A percentile compares a stretch with the other conserved stretches of the same genome.
phyloP scores from a whole-genome alignment of 2,888 invertebrate genomes.

The Papilio protenor region DNA sequence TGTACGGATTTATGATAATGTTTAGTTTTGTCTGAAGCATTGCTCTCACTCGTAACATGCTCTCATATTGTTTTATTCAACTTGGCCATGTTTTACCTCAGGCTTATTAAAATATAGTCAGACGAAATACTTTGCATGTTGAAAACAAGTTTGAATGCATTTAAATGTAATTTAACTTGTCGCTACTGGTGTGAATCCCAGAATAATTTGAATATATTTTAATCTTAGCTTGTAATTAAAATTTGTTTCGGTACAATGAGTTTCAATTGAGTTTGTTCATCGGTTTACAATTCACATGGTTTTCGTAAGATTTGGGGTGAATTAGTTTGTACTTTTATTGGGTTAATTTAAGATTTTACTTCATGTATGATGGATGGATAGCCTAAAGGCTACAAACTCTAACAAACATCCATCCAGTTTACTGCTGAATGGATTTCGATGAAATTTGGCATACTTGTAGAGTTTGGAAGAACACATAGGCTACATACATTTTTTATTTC shows the following conservation, averaged over 20 bases:
- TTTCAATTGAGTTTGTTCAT: slow-evolving; percentile 51
- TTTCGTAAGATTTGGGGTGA: neutral
- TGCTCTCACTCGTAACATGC: slow-evolving; percentile 3
- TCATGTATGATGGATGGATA: too few species aligned
- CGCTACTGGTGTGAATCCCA: slow-evolving; percentile 55
- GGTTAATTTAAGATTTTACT: neutral
- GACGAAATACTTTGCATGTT: neutral
- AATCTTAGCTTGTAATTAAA: slow-evolving; percentile 63
- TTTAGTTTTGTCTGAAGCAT: slow-evolving; percentile 30
- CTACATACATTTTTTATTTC: too few species aligned
- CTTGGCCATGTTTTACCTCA: neutral
- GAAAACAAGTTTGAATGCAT: neutral
- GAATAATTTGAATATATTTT: slow-evolving; percentile 66
- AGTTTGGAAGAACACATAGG: too few species aligned
- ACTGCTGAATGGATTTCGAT: too few species aligned
- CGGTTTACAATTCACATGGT: slow-evolving; percentile 39
- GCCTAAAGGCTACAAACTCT: too few species aligned
- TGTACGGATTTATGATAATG: slow-evolving; percentile 31
- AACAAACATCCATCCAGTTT: too few species aligned
- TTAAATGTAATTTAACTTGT: slow-evolving; percentile 55
- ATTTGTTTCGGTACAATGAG: slow-evolving; percentile 53
- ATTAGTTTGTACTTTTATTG: neutral
- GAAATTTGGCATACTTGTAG: too few species aligned
- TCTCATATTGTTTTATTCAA: neutral
- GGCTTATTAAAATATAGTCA: neutral